These are phyloP conservation scores for Drosophila melanosoma DNA, from an alignment of 2,888 invertebrate genomes.

Conservation along the genomic window DNA sequence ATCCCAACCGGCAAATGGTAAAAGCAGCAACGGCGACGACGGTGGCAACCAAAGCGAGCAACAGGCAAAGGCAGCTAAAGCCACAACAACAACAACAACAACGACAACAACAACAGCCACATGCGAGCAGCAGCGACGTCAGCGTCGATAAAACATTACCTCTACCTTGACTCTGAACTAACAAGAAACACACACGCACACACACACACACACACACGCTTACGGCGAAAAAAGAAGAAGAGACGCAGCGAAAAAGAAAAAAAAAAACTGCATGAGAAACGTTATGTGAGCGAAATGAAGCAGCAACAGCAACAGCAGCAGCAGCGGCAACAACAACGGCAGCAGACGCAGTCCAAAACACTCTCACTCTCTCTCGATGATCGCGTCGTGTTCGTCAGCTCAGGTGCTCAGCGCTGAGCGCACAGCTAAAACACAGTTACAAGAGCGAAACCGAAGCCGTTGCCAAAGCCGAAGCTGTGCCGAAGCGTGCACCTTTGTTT, in stretches of 20 bases:
- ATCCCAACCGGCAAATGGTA: slow-evolving; percentile 79
- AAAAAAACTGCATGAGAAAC: slow-evolving; percentile 81
- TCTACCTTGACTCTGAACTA: slow-evolving; percentile 85
- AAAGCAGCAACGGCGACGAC: slow-evolving; percentile 55
- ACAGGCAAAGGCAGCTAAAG: slow-evolving; percentile 53
- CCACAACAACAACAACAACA: slow-evolving; percentile 35
- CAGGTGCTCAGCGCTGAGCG: slow-evolving; percentile 40
- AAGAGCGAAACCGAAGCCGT: slow-evolving; percentile 24
- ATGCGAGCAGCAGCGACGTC: slow-evolving; percentile 23
- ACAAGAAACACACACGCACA: slow-evolving; percentile 54
- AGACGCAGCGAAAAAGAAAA: slow-evolving; percentile 19
- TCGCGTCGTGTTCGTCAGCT: slow-evolving; percentile 25
- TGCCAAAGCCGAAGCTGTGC: slow-evolving; percentile 17
- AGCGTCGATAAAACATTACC: slow-evolving; percentile 76
- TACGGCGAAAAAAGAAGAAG: slow-evolving; percentile 19
- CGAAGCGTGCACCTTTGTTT: slow-evolving; percentile 11
- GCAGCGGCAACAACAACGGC: slow-evolving; percentile 16
- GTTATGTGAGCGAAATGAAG: slow-evolving; percentile 81
- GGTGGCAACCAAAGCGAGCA: slow-evolving; percentile 37
- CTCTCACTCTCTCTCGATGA: slow-evolving; percentile 74
- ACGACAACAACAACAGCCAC: slow-evolving; percentile 28
- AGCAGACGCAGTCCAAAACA: slow-evolving; percentile 67
- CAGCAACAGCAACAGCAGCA: slow-evolving; percentile 29
- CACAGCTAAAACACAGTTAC: slow-evolving; percentile 59
- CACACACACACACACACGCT: slow-evolving; percentile 20